Base-by-base conservation (phyloP, 2,113 vertebrate species). In the Tautogolabrus adspersus region DNA sequence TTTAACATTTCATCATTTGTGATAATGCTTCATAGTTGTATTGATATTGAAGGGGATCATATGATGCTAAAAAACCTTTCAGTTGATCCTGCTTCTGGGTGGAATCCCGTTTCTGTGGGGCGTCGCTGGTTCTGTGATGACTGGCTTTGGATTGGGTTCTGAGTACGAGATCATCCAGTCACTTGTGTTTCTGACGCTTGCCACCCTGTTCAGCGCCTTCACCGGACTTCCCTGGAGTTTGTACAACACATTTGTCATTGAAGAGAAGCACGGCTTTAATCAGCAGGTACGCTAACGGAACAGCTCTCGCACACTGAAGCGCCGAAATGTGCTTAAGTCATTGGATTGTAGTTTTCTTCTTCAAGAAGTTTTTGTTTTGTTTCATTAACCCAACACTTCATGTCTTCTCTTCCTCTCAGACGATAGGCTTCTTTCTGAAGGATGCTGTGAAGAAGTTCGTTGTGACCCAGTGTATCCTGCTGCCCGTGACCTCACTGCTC, bases 191-290 rank as follows among this genome's bases (percentile, higher is more conserved):
- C 90, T 99, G 77, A 94, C 95, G 18, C 94, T 99, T 40, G 97
- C 97, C 54, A 99, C 97, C 0, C 94, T 99, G 65, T 99, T 98
- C 94, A 98, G 97, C 82, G 97, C 97, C 26, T 38, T 97, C 51
- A 99, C 97, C 15, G 97, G 97, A 77, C 95, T 99, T 34, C 98
- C 98, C 0, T 99, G 98, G 98, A 98, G 97, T 91, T 90, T 99
- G 49, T 99, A 99, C 87, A 99, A 95, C 84, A 99, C 97, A 0
- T 99, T 99, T 89, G 91, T 99, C 86, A 98, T 99, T 89, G 98
- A 99, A 91, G 98, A 99, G 91, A 98, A 96, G 59, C 98, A 99
- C 6, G 98, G 98, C 68, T 99, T 99, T 87, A 99, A 99, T 87
- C 97, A 99, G 18, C 98, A 99, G 97, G 98, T 99, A 94, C 37